Percentiles rank a stretch among this genome's conserved stretches.
phyloP scores from a whole-genome alignment of 1,140 invertebrate genomes.

The Druon quercuslanigerum region DNA sequence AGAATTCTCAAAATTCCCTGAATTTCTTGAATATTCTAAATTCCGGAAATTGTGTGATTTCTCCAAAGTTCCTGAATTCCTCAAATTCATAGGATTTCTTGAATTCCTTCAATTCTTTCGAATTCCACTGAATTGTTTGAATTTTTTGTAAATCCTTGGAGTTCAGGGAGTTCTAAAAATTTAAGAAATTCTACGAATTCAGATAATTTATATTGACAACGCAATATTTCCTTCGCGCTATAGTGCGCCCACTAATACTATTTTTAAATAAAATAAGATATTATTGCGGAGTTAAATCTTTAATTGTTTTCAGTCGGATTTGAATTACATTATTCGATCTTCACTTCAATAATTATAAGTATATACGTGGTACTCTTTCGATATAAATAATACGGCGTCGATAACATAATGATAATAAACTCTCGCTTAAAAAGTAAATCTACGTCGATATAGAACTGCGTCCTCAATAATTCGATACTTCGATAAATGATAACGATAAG shows the following conservation, averaged over 20 bases:
- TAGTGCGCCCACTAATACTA: background rate
- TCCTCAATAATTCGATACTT: constrained; percentile 35
- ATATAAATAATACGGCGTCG: constrained; percentile 59
- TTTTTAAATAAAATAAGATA: constrained; percentile 30
- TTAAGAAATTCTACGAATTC: no score
- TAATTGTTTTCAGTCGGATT: constrained; percentile 67
- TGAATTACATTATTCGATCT: constrained; percentile 64
- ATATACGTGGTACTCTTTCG: constrained; percentile 56
- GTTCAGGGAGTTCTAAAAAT: no score
- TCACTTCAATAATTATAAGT: constrained; percentile 59
- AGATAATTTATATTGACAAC: no score
- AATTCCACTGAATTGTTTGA: no score
- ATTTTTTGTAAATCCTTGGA: no score
- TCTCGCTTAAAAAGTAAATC: constrained; percentile 49
- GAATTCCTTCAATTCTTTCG: no score
- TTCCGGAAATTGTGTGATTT: no score
- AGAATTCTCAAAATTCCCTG: no score
- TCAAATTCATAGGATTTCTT: no score
- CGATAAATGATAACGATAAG: constrained; percentile 35
- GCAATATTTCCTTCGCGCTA: no score
- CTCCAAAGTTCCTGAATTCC: no score
- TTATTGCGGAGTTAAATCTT: constrained; percentile 63
- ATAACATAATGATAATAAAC: constrained; percentile 58
- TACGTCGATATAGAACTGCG: constrained; percentile 47
- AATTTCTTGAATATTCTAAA: no score